Base-by-base conservation (phyloP, 1,140 invertebrate genomes). In the Probaryconus sp. region DNA sequence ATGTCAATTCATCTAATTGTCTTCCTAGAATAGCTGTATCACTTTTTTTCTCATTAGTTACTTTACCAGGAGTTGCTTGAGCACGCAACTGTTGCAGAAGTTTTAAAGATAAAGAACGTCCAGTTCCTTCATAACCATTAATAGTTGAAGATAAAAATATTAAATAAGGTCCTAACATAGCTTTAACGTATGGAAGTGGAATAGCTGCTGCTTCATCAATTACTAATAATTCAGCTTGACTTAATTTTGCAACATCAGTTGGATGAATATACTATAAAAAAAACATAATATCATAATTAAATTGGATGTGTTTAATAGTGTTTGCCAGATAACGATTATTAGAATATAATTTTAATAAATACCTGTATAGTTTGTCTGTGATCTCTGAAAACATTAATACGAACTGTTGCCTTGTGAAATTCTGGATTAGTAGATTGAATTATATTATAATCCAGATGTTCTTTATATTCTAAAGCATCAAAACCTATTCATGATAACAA, bases 121-220 rank as follows among this genome's bases (percentile, higher is more conserved):
- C 98, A 0, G 98, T 99, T 47, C 98, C 98, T 91, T 99, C 98
- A 86, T 99, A 99, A 7, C 92, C 98, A 83, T 98, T 98, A 20
- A 99, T 96, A 0, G 98, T 99, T 0, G 98, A 99, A 0, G 98
- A 93, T 80, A 99, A 91, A 82, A 99, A 97, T 2, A 97, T 95
- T 24, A 99, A 89, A 82, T 98, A 98, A 0, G 97, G 96, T 0
- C 96, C 96, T 45, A 97, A 89, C 82, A 98, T 93, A 30, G 93
- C 91, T 79, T 96, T 96, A 0, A 99, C 97, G 76, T 96, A 91
- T 0, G 96, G 95, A 38, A 99, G 87, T 0, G 98, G 98, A 76
- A 99, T 99, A 11, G 98, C 98, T 2, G 98, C 98, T 5, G 98
- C 98, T 89, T 99, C 98, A 85, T 99, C 98, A 75, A 99, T 98